phyloP scores from a whole-genome alignment of 2,113 vertebrate genomes.

The Anguilla rostrata region DNA sequence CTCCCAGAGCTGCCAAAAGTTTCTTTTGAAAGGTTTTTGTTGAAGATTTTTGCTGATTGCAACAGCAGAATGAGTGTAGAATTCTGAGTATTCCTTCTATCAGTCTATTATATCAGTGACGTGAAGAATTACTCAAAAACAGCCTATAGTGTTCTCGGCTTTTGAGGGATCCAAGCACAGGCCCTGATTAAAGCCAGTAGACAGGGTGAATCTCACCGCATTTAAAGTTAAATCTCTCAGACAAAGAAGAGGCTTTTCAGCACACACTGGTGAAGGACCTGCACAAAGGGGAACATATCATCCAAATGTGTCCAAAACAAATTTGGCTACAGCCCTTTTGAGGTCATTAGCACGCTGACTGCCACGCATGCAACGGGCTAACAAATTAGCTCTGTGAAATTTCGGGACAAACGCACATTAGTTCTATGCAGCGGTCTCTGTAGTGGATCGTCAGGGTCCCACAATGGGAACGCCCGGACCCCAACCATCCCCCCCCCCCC shows the following conservation, averaged over 20 bases:
- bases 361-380: slow-evolving; percentile 4
- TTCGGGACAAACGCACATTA: slow-evolving; percentile 10
- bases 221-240: neutral
- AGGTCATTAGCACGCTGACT: slow-evolving; percentile 2
- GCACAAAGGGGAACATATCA: neutral
- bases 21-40: neutral
- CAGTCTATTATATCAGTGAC: neutral
- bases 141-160: neutral
- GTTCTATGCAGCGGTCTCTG: neutral
- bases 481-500: neutral
- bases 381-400: slow-evolving; percentile 18
- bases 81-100: neutral
- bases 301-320: neutral
- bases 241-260: neutral
- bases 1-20: neutral
- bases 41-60: neutral
- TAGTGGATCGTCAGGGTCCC: neutral
- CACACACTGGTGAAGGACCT: neutral
- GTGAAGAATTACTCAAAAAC: neutral
- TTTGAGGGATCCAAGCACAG: neutral
- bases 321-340: neutral
- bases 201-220: neutral
- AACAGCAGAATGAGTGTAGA: neutral
- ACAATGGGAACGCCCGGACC: neutral
- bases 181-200: neutral